Percentiles rank a stretch among this genome's conserved stretches.
These are phyloP conservation scores for Pseudanteris insignis DNA, from an alignment of 2,888 invertebrate genomes.

Conservation along the genomic window DNA sequence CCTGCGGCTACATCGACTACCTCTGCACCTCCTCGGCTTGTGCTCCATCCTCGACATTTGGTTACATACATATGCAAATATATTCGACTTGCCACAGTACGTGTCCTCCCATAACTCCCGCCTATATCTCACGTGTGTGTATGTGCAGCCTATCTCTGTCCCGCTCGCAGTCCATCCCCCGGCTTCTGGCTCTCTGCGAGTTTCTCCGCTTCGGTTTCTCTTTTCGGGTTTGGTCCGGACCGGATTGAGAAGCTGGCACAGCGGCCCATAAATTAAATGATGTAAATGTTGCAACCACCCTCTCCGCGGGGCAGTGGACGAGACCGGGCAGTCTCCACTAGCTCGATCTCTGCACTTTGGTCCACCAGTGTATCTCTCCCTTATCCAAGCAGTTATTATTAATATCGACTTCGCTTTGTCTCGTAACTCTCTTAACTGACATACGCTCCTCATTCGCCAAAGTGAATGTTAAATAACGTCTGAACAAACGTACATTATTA, in stretches of 20 bases:
- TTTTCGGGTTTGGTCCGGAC: conserved; percentile 42
- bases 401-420: conserved; percentile 43
- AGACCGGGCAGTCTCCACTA: conserved; percentile 46
- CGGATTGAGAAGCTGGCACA: conserved; percentile 46
- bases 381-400: conserved; percentile 43
- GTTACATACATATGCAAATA: conserved; percentile 66
- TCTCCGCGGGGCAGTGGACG: conserved; percentile 55
- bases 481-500: conserved; percentile 30
- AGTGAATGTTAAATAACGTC: conserved; percentile 40
- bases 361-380: conserved; percentile 24
- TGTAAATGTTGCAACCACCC: conserved; percentile 66
- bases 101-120: conserved; percentile 50
- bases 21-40: conserved; percentile 44
- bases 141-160: conserved; percentile 28
- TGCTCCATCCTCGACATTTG: conserved; percentile 54
- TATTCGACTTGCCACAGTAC: conserved; percentile 62
- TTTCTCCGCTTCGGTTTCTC: conserved; percentile 22
- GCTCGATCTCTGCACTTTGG: conserved; percentile 47
- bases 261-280: conserved; percentile 67
- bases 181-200: background rate
- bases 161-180: too few species aligned
- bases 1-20: conserved; percentile 41
- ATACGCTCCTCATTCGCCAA: conserved; percentile 34
- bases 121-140: conserved; percentile 47
- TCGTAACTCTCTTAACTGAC: conserved; percentile 39